Percentiles rank a stretch among this genome's conserved stretches.
Conservation (phyloP, 2,888 invertebrate genomes). For the Ischnus inquisitorius region DNA sequence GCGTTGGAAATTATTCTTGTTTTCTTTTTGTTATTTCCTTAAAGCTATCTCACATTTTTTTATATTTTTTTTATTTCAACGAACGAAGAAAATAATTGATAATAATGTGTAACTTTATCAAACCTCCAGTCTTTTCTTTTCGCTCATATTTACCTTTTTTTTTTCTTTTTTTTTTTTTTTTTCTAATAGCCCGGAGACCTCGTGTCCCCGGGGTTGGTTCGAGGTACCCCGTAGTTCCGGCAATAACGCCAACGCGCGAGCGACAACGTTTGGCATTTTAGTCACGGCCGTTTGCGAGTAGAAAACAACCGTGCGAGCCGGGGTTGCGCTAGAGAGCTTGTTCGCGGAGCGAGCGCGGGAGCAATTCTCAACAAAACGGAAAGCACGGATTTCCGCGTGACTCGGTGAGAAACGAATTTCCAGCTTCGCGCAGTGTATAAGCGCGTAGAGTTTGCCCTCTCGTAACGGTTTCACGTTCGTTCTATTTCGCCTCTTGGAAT, state of each 20-base stretch:
- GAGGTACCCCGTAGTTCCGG: constrained; percentile 5
- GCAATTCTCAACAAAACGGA: not conserved
- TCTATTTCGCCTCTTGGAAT: constrained; percentile 60
- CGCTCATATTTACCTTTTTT: not conserved
- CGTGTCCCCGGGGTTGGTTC: not conserved
- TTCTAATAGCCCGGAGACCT: not conserved
- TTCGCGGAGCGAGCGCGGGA: not conserved
- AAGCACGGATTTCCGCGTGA: constrained; percentile 4
- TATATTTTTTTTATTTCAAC: too few species aligned
- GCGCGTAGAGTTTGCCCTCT: constrained; percentile 5
- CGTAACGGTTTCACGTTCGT: constrained; percentile 35
- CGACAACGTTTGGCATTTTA: constrained; percentile 52
- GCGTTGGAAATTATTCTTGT: too few species aligned
- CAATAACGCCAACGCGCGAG: constrained; percentile 15
- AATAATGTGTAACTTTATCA: too few species aligned
- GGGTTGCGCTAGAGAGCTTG: too few species aligned
- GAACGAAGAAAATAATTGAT: too few species aligned
- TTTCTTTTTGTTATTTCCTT: too few species aligned
- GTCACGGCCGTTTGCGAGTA: constrained; percentile 43
- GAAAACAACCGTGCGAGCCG: not conserved
- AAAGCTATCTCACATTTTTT: too few species aligned
- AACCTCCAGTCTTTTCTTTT: not conserved
- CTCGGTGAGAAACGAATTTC: constrained; percentile 15
- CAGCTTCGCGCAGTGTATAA: not conserved
- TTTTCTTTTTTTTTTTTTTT: not conserved